These are phyloP conservation scores for Phrixothrix hirtus DNA, from an alignment of 2,888 invertebrate species.

Conservation along the genomic window DNA sequence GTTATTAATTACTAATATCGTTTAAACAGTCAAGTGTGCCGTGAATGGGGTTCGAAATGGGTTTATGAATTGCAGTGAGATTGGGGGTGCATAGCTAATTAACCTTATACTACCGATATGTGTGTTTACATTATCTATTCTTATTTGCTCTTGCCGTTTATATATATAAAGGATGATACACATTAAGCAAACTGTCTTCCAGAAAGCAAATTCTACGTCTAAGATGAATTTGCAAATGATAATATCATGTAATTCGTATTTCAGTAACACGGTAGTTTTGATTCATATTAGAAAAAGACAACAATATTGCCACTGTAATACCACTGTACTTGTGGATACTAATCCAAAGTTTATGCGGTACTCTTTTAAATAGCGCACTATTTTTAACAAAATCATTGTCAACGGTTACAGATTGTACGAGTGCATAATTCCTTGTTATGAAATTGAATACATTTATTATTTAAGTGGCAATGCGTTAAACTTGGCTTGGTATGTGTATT, in stretches of 20 bases:
- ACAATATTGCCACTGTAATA: no score
- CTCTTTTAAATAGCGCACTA: no score
- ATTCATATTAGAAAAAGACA: no score
- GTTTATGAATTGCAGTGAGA: slow-evolving; percentile 26
- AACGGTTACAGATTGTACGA: slow-evolving; percentile 3
- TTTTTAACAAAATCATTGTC: slow-evolving; percentile 6
- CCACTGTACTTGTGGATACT: no score
- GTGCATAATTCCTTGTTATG: slow-evolving; percentile 11
- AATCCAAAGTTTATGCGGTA: no score
- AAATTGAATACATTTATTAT: slow-evolving; percentile 26
- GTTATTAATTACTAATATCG: slow-evolving; percentile 34
- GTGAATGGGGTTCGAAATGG: slow-evolving; percentile 25
- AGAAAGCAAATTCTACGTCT: no score
- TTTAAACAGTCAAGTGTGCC: slow-evolving; percentile 30
- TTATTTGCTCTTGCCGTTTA: slow-evolving; percentile 16
- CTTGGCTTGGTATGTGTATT: slow-evolving; percentile 13
- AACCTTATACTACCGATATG: slow-evolving; percentile 24
- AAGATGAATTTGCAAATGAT: no score
- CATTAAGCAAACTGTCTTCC: no score
- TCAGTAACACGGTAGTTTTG: no score
- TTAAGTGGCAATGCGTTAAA: slow-evolving; percentile 22
- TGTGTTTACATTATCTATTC: slow-evolving; percentile 28
- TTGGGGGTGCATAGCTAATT: slow-evolving; percentile 34
- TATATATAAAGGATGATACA: no score
- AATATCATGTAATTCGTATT: no score